Evolutionary conservation across 1,140 invertebrate genomes (phyloP), one percentile per base, ranked within the genome.

Genomic region (Pristionchus pacificus): DNA sequence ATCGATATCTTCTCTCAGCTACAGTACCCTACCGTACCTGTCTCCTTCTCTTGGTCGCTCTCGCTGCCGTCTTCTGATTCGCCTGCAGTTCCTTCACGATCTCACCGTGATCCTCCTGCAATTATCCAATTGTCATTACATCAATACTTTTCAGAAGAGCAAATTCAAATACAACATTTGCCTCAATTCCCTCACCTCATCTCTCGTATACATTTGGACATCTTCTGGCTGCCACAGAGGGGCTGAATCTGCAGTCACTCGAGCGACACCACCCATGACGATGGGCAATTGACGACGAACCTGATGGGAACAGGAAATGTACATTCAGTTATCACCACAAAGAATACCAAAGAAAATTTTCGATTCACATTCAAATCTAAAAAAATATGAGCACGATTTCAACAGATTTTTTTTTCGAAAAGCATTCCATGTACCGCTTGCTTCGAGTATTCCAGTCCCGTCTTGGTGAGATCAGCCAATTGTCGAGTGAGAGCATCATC

Each of bases 401-500:
- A n/a, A n/a, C n/a, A n/a, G n/a, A n/a, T n/a, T n/a, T n/a, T n/a
- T n/a, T n/a, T n/a, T n/a, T n/a, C n/a, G n/a, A n/a, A n/a, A n/a
- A n/a, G n/a, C n/a, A n/a, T n/a, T n/a, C n/a, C n/a, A n/a, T n/a
- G n/a, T n/a, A n/a, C n/a, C n/a, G n/a, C n/a, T n/a, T n/a, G n/a
- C n/a, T n/a, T n/a, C n/a, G n/a, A n/a, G n/a, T 19, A 49, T 19
- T 49, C 6, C 38, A 49, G 6, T 6, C 38, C 38, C 38, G 38
- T 61, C n/a, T 33, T 29, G 24, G 75, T 61, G 3, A 81, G 29
- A 64, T 81, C 80, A 3, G 74, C 55, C 2, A 83, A 58, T 49
- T 81, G 80, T 1, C 74, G 65, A 57, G 73, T 81, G 1, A 72
- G 64, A 19, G 65, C 49, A 38, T 83, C 80, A 55, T 77, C 76